Conservation (phyloP, 1,140 invertebrate genomes). For the Rhynchophorus ferrugineus region DNA sequence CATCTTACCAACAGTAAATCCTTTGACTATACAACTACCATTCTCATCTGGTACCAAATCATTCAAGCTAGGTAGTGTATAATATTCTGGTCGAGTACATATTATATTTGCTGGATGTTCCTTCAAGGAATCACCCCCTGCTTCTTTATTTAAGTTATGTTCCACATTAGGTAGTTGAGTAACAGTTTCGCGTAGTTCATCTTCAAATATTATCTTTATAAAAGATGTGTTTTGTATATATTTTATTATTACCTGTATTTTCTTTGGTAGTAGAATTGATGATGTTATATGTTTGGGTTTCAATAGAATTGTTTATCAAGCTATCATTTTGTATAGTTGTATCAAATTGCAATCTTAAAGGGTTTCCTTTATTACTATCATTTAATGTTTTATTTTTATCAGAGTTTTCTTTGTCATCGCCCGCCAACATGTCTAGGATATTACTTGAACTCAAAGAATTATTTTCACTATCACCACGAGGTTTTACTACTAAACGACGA, state of each 20-base stretch:
- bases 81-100: constrained; percentile 59
- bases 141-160: constrained; percentile 4
- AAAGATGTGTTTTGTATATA: not conserved
- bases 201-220: constrained; percentile 1
- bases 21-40: constrained; percentile 77
- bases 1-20: constrained; percentile 56
- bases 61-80: constrained; percentile 73
- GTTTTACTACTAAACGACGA: constrained; percentile 20
- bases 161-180: constrained; percentile 14
- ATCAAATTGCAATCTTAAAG: constrained; percentile 16
- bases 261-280: constrained; percentile 13
- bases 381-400: not conserved
- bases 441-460: constrained; percentile 7
- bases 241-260: constrained; percentile 2
- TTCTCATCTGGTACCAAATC: constrained; percentile 65
- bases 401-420: constrained; percentile 13
- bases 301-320: constrained; percentile 9
- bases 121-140: not conserved
- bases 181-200: constrained; percentile 2
- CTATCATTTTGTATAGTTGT: constrained; percentile 13
- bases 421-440: constrained; percentile 17
- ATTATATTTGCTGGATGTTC: constrained; percentile 27
- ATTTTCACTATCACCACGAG: not conserved
- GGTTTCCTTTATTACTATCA: constrained; percentile 2
- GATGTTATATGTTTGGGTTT: constrained; percentile 16